A percentile compares a stretch with the other conserved stretches of the same genome.
These are phyloP conservation scores for Nerophis lumbriciformis DNA, from an alignment of 2,113 vertebrate species.

Conservation along the genomic window DNA sequence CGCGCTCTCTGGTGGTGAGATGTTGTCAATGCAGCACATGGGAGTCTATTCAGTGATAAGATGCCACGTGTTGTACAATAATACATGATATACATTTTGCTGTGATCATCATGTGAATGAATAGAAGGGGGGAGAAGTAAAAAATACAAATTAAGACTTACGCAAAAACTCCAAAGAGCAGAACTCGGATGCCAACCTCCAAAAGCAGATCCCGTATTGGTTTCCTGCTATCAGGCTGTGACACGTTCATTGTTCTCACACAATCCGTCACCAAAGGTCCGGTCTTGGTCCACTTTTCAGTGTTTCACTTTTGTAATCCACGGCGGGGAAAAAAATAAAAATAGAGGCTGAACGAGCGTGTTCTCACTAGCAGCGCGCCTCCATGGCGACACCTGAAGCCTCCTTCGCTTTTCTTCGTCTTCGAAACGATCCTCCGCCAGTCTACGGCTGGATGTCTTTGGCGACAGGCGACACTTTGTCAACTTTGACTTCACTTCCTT, in stretches of 20 bases:
- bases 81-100: not conserved
- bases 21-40: conserved; percentile 8
- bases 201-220: conserved; percentile 66
- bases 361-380: conserved; percentile 36
- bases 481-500: conserved; percentile 14
- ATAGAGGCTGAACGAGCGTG: conserved; percentile 7
- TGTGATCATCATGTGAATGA: not conserved
- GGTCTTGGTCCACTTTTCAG: conserved; percentile 16
- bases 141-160: conserved; percentile 54
- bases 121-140: not conserved
- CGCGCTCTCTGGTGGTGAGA: conserved; percentile 34
- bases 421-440: not conserved
- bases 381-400: conserved; percentile 50
- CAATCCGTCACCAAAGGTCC: conserved; percentile 34
- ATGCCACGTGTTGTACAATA: not conserved
- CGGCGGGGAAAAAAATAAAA: conserved; percentile 8
- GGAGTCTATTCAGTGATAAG: not conserved
- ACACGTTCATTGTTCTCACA: conserved; percentile 67
- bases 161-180: conserved; percentile 79
- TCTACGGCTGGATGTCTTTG: conserved; percentile 19
- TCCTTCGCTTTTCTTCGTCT: conserved; percentile 3
- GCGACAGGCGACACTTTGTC: conserved; percentile 28
- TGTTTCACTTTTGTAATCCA: conserved; percentile 53
- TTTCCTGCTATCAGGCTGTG: conserved; percentile 72
- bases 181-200: conserved; percentile 72